Conservation (phyloP, 2,888 invertebrate genomes). For the Apocheima hispidaria region DNA sequence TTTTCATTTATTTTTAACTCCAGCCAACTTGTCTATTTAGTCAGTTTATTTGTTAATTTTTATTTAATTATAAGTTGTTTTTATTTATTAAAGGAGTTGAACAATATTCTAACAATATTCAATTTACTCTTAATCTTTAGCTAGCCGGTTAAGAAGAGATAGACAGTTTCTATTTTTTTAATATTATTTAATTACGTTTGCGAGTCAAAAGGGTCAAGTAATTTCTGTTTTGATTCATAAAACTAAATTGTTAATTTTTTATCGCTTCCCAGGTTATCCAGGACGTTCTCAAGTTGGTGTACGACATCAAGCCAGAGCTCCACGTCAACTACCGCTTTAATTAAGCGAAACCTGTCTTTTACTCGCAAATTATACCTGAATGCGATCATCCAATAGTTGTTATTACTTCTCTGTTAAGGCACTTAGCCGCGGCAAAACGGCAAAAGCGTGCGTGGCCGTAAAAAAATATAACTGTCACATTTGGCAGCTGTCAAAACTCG, state of each 20-base stretch:
- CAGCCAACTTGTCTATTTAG: too few species aligned
- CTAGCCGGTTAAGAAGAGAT: too few species aligned
- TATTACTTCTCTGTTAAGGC: slow-evolving; percentile 59
- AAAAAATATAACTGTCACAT: slow-evolving; percentile 40
- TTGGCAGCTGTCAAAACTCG: slow-evolving; percentile 36
- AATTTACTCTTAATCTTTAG: too few species aligned
- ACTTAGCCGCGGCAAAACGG: slow-evolving; percentile 52
- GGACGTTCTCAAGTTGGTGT: slow-evolving; percentile 93
- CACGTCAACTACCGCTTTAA: slow-evolving; percentile 93
- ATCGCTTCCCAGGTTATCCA: slow-evolving; percentile 88
- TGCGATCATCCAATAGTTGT: slow-evolving; percentile 64
- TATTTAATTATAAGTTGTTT: too few species aligned
- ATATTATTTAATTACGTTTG: too few species aligned
- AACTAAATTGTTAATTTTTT: not conserved
- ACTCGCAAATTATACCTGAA: slow-evolving; percentile 47
- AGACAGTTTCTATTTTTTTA: too few species aligned
- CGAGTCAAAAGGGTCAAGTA: too few species aligned
- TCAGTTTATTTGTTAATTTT: too few species aligned
- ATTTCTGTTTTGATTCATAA: not conserved
- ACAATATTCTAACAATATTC: too few species aligned
- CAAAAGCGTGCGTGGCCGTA: slow-evolving; percentile 30
- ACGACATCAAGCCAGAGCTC: slow-evolving; percentile 96
- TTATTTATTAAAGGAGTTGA: too few species aligned
- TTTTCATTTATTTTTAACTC: too few species aligned
- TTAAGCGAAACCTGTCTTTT: slow-evolving; percentile 51